phyloP scores from a whole-genome alignment of 2,888 invertebrate genomes.

The Nysson spinosus region DNA sequence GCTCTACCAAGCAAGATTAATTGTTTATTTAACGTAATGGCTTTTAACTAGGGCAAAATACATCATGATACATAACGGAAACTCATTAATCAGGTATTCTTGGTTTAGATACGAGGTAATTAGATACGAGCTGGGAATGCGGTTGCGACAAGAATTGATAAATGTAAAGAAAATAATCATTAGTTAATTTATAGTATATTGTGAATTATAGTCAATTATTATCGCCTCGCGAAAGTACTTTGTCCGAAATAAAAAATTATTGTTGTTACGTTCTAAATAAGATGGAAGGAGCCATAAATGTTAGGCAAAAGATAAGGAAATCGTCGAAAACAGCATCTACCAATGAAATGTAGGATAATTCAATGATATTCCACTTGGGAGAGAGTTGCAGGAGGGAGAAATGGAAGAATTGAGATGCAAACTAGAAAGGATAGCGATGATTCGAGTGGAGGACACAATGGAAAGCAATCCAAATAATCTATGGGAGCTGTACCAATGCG shows the following conservation, averaged over 20 bases:
- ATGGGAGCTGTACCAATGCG: constrained; percentile 41
- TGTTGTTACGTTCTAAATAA: too few species aligned
- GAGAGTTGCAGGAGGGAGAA: constrained; percentile 20
- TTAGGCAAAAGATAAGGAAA: constrained; percentile 17
- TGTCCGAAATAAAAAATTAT: too few species aligned
- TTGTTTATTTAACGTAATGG: constrained; percentile 2
- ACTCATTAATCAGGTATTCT: neutral
- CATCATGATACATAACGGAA: neutral
- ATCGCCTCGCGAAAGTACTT: too few species aligned
- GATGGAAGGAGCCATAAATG: neutral
- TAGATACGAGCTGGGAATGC: neutral
- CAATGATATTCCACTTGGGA: constrained; percentile 41
- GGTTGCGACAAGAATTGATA: too few species aligned
- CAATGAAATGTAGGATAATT: constrained; percentile 44
- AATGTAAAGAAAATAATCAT: neutral
- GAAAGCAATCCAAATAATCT: constrained; percentile 61
- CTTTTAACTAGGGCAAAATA: constrained; percentile 7
- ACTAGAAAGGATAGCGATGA: constrained; percentile 53
- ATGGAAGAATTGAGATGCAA: constrained; percentile 62
- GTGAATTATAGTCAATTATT: too few species aligned
- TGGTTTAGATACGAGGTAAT: neutral
- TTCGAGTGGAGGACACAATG: constrained; percentile 63
- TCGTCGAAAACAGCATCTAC: constrained; percentile 37
- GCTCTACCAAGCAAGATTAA: too few species aligned
- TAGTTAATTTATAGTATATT: too few species aligned